Conservation (phyloP, 2,113 vertebrate genomes). For the Scartelaos histophorus region DNA sequence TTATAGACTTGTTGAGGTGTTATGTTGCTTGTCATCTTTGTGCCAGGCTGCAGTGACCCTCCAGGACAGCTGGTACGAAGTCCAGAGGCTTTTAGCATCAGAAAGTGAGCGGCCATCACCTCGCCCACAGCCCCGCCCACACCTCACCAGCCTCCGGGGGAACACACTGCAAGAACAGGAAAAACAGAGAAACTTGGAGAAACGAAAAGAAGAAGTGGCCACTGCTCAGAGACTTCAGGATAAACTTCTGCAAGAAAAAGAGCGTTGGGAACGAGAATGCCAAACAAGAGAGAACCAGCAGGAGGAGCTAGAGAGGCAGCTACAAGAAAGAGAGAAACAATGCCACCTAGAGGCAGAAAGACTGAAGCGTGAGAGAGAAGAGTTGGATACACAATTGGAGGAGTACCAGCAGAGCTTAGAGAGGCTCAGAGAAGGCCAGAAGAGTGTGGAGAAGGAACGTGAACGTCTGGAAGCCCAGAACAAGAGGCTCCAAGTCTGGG, state of each 20-base stretch:
- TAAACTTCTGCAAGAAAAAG: constrained; percentile 83
- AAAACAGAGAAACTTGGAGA: constrained; percentile 90
- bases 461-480: constrained; percentile 82
- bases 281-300: constrained; percentile 77
- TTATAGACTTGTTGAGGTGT: background rate
- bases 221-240: constrained; percentile 81
- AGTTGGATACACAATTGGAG: constrained; percentile 83
- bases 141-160: constrained; percentile 69
- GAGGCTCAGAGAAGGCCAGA: constrained; percentile 87
- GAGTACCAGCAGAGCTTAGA: constrained; percentile 93
- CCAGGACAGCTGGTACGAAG: constrained; percentile 88
- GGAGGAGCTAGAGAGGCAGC: constrained; percentile 66
- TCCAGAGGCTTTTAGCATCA: constrained; percentile 82
- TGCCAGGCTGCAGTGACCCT: constrained; percentile 86
- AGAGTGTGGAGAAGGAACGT: constrained; percentile 82
- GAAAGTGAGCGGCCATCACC: constrained; percentile 74
- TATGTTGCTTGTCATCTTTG: constrained; percentile 3
- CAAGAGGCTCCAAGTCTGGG: constrained; percentile 78
- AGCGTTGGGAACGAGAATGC: constrained; percentile 86
- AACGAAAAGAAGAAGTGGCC: constrained; percentile 86
- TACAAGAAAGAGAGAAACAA: constrained; percentile 75
- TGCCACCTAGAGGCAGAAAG: constrained; percentile 77
- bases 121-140: constrained; percentile 16
- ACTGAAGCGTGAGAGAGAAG: constrained; percentile 78
- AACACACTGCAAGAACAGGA: constrained; percentile 89